Conservation (phyloP, 2,113 vertebrate species). For the Oncorhynchus mykiss region DNA sequence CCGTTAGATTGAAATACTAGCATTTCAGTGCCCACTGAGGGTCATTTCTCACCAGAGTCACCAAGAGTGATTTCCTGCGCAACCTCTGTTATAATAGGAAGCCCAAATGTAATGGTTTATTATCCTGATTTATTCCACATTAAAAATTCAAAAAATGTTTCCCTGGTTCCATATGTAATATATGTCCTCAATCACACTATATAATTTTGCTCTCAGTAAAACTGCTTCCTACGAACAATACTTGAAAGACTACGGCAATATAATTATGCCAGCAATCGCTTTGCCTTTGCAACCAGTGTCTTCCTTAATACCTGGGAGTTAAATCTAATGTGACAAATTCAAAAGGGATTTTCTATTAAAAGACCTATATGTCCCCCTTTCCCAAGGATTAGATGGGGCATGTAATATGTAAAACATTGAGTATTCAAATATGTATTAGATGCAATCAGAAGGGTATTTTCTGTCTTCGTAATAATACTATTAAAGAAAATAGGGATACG, state of each 20-base stretch:
- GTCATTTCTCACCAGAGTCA: background rate
- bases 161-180: background rate
- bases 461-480: conserved; percentile 43
- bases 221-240: background rate
- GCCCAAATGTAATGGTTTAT: background rate
- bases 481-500: conserved; percentile 51
- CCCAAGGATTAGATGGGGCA: too few species aligned
- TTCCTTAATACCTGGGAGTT: too few species aligned
- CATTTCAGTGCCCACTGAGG: background rate
- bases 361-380: too few species aligned
- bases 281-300: conserved; percentile 2
- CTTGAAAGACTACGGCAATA: conserved; percentile 15
- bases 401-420: conserved; percentile 54
- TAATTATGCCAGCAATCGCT: conserved; percentile 26
- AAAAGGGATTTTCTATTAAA: too few species aligned
- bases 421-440: conserved; percentile 57
- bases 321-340: too few species aligned
- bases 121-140: background rate
- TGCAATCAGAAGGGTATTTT: conserved; percentile 33
- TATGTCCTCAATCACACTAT: background rate
- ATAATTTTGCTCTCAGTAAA: background rate
- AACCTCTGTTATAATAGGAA: background rate
- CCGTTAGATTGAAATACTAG: background rate
- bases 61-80: background rate
- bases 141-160: background rate